Percentiles rank a stretch among this genome's conserved stretches.
phyloP scores from a whole-genome alignment of 2,888 invertebrate species.

The Hartigia nigra region DNA sequence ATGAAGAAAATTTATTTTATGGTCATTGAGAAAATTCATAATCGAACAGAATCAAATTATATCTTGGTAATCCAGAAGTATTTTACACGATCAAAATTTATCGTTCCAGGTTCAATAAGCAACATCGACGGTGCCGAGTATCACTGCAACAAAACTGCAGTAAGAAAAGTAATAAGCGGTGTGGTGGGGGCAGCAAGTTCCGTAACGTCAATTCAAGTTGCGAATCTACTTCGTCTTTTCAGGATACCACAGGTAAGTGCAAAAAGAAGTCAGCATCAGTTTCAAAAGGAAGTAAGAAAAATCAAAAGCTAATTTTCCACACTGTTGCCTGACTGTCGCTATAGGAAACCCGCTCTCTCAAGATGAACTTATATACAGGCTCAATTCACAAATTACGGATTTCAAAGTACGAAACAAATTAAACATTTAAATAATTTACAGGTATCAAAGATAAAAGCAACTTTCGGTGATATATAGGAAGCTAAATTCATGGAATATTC shows the following conservation, averaged over 20 bases:
- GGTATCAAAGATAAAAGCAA: constrained; percentile 17
- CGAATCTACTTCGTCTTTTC: constrained; percentile 90
- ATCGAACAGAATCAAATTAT: not conserved
- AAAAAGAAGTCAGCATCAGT: not conserved
- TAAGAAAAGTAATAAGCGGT: constrained; percentile 88
- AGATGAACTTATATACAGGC: not conserved
- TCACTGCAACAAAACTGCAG: constrained; percentile 85
- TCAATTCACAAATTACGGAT: not conserved
- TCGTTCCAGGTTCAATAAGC: constrained; percentile 87
- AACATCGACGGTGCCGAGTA: constrained; percentile 91
- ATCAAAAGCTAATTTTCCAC: not conserved
- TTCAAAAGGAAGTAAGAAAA: not conserved
- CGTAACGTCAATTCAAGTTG: constrained; percentile 96
- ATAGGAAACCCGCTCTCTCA: not conserved
- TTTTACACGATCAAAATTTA: not conserved
- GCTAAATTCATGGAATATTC: not conserved
- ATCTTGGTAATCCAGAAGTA: not conserved
- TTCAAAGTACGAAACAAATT: not conserved
- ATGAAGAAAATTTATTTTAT: not conserved
- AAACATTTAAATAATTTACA: not conserved
- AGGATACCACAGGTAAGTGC: constrained; percentile 80
- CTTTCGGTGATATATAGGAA: not conserved
- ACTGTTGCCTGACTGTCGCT: not conserved
- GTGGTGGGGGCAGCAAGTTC: constrained; percentile 92
- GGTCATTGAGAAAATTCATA: too few species aligned